phyloP scores from a whole-genome alignment of 2,797 vertebrate genomes.

The Rhinatrema bivittatum region DNA sequence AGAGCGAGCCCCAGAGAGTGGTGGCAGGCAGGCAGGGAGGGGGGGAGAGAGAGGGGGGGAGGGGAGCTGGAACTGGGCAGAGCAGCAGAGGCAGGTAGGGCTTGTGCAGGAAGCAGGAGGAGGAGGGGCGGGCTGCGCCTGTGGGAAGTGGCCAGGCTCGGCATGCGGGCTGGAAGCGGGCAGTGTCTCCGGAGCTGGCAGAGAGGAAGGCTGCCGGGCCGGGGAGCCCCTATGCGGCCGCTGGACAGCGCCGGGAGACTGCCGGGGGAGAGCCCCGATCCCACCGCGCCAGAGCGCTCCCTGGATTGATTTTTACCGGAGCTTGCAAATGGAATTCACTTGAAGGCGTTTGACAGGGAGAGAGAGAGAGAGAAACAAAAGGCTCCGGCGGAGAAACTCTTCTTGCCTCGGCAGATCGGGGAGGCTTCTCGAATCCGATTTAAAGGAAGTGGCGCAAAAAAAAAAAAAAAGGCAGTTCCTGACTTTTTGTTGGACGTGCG shows the following conservation, averaged over 20 bases:
- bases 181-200: background rate
- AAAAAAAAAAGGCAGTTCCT: background rate
- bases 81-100: constrained; percentile 1
- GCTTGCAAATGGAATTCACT: constrained; percentile 53
- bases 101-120: constrained; percentile 12
- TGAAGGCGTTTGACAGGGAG: constrained; percentile 37
- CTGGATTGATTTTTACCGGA: too few relatives aligned
- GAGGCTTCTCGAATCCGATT: too few relatives aligned
- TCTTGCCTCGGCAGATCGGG: too few relatives aligned
- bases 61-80: constrained; percentile 17
- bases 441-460: too few relatives aligned
- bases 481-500: too few relatives aligned
- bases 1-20: too few relatives aligned
- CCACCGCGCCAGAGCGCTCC: too few relatives aligned
- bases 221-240: too few relatives aligned
- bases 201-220: background rate
- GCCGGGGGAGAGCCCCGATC: too few relatives aligned
- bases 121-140: constrained; percentile 2
- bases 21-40: constrained; percentile 13
- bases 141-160: constrained; percentile 8
- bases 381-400: too few relatives aligned
- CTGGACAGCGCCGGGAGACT: too few relatives aligned
- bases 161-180: constrained; percentile 9
- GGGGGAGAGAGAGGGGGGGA: constrained; percentile 17
- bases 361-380: too few relatives aligned